These are phyloP conservation scores for Drosophila conformis DNA, from an alignment of 2,888 invertebrate species.

Conservation along the genomic window DNA sequence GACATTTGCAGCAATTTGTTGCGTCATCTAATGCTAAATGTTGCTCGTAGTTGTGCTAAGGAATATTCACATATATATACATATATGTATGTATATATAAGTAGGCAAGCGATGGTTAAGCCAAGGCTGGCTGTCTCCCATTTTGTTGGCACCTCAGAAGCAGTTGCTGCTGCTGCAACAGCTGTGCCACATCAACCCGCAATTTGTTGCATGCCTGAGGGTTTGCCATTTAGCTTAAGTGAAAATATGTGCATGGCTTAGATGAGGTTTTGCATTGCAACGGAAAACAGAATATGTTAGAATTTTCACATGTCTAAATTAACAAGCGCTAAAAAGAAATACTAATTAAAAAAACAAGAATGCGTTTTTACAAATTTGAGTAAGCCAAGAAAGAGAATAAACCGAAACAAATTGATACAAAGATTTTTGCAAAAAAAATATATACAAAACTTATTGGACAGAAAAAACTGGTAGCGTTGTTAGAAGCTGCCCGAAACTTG, in stretches of 20 bases:
- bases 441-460: background rate
- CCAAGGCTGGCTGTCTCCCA: slow-evolving; percentile 20
- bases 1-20: slow-evolving; percentile 73
- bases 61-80: background rate
- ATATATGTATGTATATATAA: background rate
- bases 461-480: slow-evolving; percentile 2
- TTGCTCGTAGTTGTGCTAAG: slow-evolving; percentile 43
- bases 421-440: background rate
- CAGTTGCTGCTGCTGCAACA: slow-evolving; percentile 41
- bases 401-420: background rate
- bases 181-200: slow-evolving; percentile 46
- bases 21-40: slow-evolving; percentile 71
- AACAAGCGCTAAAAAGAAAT: background rate
- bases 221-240: slow-evolving; percentile 8
- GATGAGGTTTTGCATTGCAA: background rate
- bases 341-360: too few relatives aligned
- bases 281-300: background rate
- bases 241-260: slow-evolving; percentile 10
- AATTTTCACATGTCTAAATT: background rate
- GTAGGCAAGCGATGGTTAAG: background rate
- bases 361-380: background rate
- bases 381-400: background rate
- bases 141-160: slow-evolving; percentile 49
- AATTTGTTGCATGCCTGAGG: slow-evolving; percentile 52
- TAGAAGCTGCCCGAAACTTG: slow-evolving; percentile 40